Conservation (phyloP, 2,797 vertebrate species). For the Melanogrammus aeglefinus region DNA sequence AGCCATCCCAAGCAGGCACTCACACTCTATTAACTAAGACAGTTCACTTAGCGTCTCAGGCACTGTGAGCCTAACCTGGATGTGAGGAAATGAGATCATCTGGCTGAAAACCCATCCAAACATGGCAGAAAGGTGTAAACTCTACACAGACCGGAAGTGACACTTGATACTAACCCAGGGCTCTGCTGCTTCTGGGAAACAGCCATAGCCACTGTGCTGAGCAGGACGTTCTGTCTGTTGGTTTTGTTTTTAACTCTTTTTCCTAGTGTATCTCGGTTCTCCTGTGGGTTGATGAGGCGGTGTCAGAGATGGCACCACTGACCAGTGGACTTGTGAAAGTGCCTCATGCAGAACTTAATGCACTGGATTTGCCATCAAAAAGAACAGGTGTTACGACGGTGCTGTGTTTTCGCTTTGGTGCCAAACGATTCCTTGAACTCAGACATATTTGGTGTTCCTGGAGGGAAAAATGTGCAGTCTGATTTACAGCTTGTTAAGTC, state of each 20-base stretch:
- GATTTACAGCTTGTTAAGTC: conserved; percentile 34
- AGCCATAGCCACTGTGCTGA: background rate
- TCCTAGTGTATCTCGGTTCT: background rate
- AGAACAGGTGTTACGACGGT: background rate
- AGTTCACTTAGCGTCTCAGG: background rate
- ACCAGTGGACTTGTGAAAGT: background rate
- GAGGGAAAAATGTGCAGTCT: conserved; percentile 31
- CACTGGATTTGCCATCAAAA: background rate
- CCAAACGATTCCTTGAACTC: conserved; percentile 22
- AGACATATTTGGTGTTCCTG: conserved; percentile 12
- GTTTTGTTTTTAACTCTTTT: background rate
- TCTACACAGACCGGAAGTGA: conserved; percentile 1
- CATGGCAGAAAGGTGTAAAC: background rate
- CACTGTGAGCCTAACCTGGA: background rate
- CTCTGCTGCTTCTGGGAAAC: background rate
- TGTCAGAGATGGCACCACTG: background rate
- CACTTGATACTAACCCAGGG: background rate
- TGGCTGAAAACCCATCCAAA: conserved; percentile 1
- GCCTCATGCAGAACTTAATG: background rate
- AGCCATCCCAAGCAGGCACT: background rate
- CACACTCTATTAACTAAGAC: conserved; percentile 4
- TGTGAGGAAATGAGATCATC: background rate
- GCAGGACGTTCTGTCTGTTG: background rate
- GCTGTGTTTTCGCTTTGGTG: conserved; percentile 16
- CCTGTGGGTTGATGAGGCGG: background rate